Evolutionary conservation across 2,797 vertebrate species (phyloP), one percentile per base, ranked within the genome.

Genomic region (Coregonus ussuriensis): DNA sequence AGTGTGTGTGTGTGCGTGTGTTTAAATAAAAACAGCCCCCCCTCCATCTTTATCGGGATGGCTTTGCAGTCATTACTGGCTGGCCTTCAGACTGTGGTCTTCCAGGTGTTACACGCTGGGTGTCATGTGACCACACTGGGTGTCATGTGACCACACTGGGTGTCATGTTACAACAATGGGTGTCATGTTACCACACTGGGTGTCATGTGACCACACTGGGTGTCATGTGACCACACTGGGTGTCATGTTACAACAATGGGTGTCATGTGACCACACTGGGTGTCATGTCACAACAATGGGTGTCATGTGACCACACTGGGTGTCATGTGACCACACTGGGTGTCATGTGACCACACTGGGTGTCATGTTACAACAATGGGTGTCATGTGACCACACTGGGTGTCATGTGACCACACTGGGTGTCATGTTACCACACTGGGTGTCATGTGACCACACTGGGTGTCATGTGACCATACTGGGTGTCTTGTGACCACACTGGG

Each of bases 401-500:
- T 89, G 92, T 92, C 91, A 93, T 94, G 91, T 94, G 94, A 95
- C 94, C 86, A 89, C 89, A 86, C 91, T 88, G 92, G 90, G 35
- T 33, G 2, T 35, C 4, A 35, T 4, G 35, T 35, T 5, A 35
- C 84, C 90, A 91, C 87, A 84, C 90, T 83, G 90, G 88, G 91
- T 89, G 92, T 92, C 91, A 93, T 94, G 91, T 94, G 95, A 95
- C 94, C 94, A 33, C 31, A 33, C 31, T 33, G 2, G 31, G 31
- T 33, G 4, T 35, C 4, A 35, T 4, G 4, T 35, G 4, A 35
- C 84, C 90, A 91, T 87, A 84, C 90, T 83, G 90, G 88, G 91
- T 89, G 92, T 92, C 91, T 93, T 94, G 91, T 94, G 94, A 95
- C n/a, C n/a, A n/a, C n/a, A n/a, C n/a, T n/a, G n/a, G n/a, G n/a